phyloP scores from a whole-genome alignment of 2,797 vertebrate species.

The Coluber constrictor region DNA sequence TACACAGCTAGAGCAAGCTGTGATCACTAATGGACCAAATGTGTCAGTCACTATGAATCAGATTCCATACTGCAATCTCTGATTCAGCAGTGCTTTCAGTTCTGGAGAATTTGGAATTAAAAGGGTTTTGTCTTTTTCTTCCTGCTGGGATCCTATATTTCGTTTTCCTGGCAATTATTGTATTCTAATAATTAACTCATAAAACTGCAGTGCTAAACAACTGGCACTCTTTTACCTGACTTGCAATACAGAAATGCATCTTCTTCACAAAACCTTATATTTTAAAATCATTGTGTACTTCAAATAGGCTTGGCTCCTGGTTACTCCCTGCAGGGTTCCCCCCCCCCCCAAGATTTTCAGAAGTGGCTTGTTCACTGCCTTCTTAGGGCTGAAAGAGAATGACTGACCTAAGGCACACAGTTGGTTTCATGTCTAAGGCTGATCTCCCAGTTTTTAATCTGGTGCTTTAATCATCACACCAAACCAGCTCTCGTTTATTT shows the following conservation, averaged over 20 bases:
- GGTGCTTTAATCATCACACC: not conserved
- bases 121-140: not conserved
- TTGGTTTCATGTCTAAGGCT: not conserved
- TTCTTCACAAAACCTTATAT: not conserved
- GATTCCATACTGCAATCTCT: not conserved
- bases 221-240: not conserved
- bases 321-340: too few relatives aligned
- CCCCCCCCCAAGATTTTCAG: not conserved
- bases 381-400: not conserved
- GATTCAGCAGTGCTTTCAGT: not conserved
- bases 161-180: not conserved
- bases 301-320: not conserved
- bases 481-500: not conserved
- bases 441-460: not conserved
- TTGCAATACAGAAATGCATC: not conserved
- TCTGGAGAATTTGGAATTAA: rapidly evolving
- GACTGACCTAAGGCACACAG: not conserved
- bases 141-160: not conserved
- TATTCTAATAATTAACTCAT: not conserved
- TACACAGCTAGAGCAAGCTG: not conserved
- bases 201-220: not conserved
- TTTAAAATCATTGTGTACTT: not conserved
- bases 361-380: not conserved
- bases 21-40: not conserved
- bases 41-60: not conserved